These are phyloP conservation scores for Thrips palmi DNA, from an alignment of 1,140 invertebrate genomes.

Conservation along the genomic window DNA sequence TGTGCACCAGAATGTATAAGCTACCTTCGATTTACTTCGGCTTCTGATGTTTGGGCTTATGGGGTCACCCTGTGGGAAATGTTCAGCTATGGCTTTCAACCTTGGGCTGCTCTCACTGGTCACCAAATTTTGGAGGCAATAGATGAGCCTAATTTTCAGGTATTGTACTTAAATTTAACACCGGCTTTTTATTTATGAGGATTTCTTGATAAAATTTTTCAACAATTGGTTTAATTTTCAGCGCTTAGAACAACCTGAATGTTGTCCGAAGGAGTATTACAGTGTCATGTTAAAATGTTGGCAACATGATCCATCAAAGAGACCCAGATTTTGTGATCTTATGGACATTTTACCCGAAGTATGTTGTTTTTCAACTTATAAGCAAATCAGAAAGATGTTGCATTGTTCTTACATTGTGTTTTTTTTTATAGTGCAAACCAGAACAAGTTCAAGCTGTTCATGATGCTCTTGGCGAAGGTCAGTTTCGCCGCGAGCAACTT, in stretches of 20 bases:
- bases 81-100: slow-evolving; percentile 95
- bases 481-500: slow-evolving; percentile 44
- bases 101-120: slow-evolving; percentile 89
- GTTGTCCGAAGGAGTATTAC: slow-evolving; percentile 88
- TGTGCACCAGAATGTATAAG: slow-evolving; percentile 97
- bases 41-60: slow-evolving; percentile 95
- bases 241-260: slow-evolving; percentile 79
- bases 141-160: slow-evolving; percentile 74
- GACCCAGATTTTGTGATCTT: slow-evolving; percentile 83
- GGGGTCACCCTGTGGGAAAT: slow-evolving; percentile 98
- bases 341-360: slow-evolving; percentile 58
- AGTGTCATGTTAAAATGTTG: slow-evolving; percentile 87
- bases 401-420: slow-evolving; percentile 4
- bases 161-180: slow-evolving; percentile 14
- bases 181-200: slow-evolving; percentile 7
- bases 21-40: slow-evolving; percentile 85
- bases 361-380: slow-evolving; percentile 15
- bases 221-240: slow-evolving; percentile 24
- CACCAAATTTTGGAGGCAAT: slow-evolving; percentile 92
- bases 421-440: slow-evolving; percentile 42
- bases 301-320: slow-evolving; percentile 73
- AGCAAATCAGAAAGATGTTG: too few relatives aligned
- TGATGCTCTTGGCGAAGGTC: slow-evolving; percentile 24
- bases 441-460: slow-evolving; percentile 70
- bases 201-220: slow-evolving; percentile 7